Base-by-base conservation (phyloP, 35 echinoderm and acorn worm genomes). In the Lytechinus pictus region DNA sequence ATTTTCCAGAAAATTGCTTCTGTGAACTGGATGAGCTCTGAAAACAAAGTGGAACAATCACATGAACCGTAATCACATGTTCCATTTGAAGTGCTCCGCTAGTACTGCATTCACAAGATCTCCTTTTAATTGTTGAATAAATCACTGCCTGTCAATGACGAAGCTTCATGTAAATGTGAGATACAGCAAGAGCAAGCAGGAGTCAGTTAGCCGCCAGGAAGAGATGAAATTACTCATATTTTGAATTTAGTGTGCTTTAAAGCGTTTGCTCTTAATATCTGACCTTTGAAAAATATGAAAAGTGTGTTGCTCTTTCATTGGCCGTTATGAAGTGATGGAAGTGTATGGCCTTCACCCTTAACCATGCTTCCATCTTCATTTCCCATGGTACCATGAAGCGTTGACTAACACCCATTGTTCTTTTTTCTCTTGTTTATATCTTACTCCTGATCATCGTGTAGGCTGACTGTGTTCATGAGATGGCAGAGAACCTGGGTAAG, bases 401-500 rank as follows among this genome's bases (percentile, higher is more conserved):
- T 71, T 71, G 14, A 19, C 61, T 79, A 79, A 79, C 66, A 24
- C 66, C 21, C 6, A 7, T 24, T 79, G 88, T 90, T 44, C 29
- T 90, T 52, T 87, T 87, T 27, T 90, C 88, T 90, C 16, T 10
- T 54, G 29, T 90, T 90, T 90, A 21, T 54, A 52, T 90, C 52
- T 90, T 90, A 12, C 13, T 10, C 28, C 88, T 90, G 88, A 87
- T 93, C 88, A 52, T 27, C 9, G 2, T 44, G 28, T 94, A 99
- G 98, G 98, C 98, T 87, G 96, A 99, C n/a, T 95, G 94, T 54
- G 98, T 99, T 27, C 98, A 99, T 10, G 96, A 97, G 28, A 94
- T 99, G 54, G 98, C 97, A 3, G 98, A 99, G 95, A 86, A 86
- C 27, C 98, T 99, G 27, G 97, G 98, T 24, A 98, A 96, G 95